These are phyloP conservation scores for Nemoura dubitans DNA, from an alignment of 2,888 invertebrate genomes.

Conservation along the genomic window DNA sequence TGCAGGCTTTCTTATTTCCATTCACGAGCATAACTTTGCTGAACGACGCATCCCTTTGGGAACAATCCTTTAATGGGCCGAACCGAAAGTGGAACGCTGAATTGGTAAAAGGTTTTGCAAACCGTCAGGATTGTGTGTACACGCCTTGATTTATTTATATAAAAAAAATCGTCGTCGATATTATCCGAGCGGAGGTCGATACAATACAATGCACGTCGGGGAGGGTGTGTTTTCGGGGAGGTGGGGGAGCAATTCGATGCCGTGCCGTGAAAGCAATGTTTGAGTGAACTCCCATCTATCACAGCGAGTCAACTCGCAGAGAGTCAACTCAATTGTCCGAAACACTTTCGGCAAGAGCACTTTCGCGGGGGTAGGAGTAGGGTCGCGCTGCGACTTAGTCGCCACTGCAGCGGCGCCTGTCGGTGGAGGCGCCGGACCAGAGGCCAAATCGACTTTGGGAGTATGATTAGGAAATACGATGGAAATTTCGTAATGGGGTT, in stretches of 20 bases:
- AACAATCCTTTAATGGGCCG: not conserved
- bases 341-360: constrained; percentile 12
- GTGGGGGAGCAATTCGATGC: not conserved
- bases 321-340: constrained; percentile 12
- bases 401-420: not conserved
- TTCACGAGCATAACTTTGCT: not conserved
- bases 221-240: not conserved
- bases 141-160: not conserved
- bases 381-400: not conserved
- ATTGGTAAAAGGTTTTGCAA: constrained; percentile 5
- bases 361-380: not conserved
- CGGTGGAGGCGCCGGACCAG: not conserved
- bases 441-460: no score
- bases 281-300: constrained; percentile 12
- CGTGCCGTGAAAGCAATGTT: constrained; percentile 7
- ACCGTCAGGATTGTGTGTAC: constrained; percentile 1
- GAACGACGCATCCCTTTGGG: not conserved
- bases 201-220: not conserved
- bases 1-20: not conserved
- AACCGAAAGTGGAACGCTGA: not conserved
- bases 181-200: not conserved
- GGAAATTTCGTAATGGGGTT: no score
- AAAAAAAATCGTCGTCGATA: not conserved
- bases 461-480: no score
- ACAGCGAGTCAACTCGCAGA: not conserved